Conservation (phyloP, 64 coral and sea anemone genomes). For the Montipora foliosa region DNA sequence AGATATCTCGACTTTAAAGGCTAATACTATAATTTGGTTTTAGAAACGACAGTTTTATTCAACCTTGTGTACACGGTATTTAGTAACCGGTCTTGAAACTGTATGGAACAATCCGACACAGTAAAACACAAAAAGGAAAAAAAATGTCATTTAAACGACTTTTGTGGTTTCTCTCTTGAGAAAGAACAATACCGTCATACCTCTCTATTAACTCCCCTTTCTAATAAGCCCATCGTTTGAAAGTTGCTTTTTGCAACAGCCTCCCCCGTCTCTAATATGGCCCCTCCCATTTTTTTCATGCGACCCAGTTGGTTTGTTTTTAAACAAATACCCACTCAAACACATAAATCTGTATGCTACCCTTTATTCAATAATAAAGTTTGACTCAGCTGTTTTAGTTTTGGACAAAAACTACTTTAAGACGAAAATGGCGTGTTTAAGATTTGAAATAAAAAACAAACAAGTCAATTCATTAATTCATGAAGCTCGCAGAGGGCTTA, state of each 20-base stretch:
- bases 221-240: slow-evolving; percentile 1
- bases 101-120: too few relatives aligned
- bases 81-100: too few relatives aligned
- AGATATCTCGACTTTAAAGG: neutral
- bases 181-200: slow-evolving; percentile 7
- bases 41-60: too few relatives aligned
- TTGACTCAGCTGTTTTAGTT: too few relatives aligned
- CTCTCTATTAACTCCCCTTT: slow-evolving; percentile 8
- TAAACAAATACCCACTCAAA: neutral
- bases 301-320: neutral
- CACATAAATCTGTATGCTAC: too few relatives aligned
- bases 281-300: slow-evolving; percentile 7
- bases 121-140: neutral
- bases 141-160: slow-evolving; percentile 15
- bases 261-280: neutral
- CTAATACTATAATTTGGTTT: neutral
- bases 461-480: too few relatives aligned
- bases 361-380: too few relatives aligned
- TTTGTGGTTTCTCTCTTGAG: slow-evolving; percentile 34
- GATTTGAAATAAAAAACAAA: too few relatives aligned
- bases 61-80: too few relatives aligned
- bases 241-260: neutral
- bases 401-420: too few relatives aligned
- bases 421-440: too few relatives aligned
- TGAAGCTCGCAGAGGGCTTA: neutral